Conservation (phyloP, 64 coral and sea anemone genomes). For the Orbicella faveolata region DNA sequence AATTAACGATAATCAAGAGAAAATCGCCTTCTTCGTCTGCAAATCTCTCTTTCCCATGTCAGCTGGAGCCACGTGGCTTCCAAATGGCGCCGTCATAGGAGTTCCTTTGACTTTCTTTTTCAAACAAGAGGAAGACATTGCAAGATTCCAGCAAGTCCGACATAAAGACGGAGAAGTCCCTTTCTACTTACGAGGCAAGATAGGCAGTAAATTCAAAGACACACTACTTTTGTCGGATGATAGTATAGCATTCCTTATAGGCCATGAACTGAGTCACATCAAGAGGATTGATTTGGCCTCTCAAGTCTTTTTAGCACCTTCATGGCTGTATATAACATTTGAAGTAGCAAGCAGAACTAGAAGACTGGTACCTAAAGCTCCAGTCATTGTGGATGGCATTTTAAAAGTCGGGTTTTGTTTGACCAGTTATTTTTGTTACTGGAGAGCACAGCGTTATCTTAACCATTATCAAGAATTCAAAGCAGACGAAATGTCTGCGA, state of each 20-base stretch:
- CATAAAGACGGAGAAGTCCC: conserved; percentile 49
- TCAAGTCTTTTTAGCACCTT: conserved; percentile 55
- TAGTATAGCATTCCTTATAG: conserved; percentile 86
- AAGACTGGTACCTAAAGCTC: conserved; percentile 46
- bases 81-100: conserved; percentile 85
- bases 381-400: conserved; percentile 36
- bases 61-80: conserved; percentile 83
- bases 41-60: conserved; percentile 73
- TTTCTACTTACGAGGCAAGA: conserved; percentile 60
- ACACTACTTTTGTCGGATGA: conserved; percentile 76
- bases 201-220: conserved; percentile 70
- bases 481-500: conserved; percentile 79
- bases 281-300: conserved; percentile 44
- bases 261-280: conserved; percentile 87
- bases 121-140: conserved; percentile 69
- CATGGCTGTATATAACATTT: conserved; percentile 85
- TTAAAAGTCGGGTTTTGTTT: conserved; percentile 53
- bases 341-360: conserved; percentile 44
- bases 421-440: conserved; percentile 61
- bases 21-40: conserved; percentile 88
- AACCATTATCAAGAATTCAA: conserved; percentile 80
- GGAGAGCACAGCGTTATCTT: conserved; percentile 33
- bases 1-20: conserved; percentile 44
- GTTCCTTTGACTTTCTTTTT: conserved; percentile 83
- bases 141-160: conserved; percentile 61